phyloP scores from a whole-genome alignment of 2,888 invertebrate species.

The Plagiodera versicolora region DNA sequence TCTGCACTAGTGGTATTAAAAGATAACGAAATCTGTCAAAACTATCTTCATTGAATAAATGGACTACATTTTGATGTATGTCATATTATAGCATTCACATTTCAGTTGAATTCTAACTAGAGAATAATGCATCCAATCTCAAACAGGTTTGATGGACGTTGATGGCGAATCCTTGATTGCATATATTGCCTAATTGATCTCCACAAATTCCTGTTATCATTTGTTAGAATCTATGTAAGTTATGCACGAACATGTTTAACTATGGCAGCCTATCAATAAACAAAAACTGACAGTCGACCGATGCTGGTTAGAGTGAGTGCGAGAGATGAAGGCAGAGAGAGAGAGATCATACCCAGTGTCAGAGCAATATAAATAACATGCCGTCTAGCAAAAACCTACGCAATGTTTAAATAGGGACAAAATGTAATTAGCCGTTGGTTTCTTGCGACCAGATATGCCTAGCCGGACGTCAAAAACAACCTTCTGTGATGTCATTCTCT shows the following conservation, averaged over 20 bases:
- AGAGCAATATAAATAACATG: constrained; percentile 13
- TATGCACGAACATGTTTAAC: neutral
- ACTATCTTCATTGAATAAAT: too few species aligned
- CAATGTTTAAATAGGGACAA: constrained; percentile 30
- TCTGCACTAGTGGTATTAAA: too few species aligned
- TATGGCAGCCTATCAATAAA: neutral
- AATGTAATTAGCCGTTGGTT: constrained; percentile 28
- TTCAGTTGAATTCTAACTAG: too few species aligned
- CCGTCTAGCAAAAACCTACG: constrained; percentile 25
- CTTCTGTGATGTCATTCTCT: constrained; percentile 29
- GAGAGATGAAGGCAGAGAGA: neutral
- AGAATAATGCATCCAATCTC: too few species aligned
- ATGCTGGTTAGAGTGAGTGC: too few species aligned
- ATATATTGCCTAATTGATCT: neutral
- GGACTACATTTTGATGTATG: too few species aligned
- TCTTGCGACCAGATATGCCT: constrained; percentile 26
- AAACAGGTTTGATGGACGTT: too few species aligned
- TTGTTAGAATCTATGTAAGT: neutral
- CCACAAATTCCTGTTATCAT: neutral
- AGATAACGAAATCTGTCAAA: too few species aligned
- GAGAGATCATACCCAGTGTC: neutral
- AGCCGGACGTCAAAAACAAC: constrained; percentile 26
- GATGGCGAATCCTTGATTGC: too few species aligned
- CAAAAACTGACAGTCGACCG: neutral
- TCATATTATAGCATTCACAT: too few species aligned